A percentile compares a stretch with the other conserved stretches of the same genome.
phyloP scores from a whole-genome alignment of 1,140 invertebrate genomes.

The Platyscapa corneri region DNA sequence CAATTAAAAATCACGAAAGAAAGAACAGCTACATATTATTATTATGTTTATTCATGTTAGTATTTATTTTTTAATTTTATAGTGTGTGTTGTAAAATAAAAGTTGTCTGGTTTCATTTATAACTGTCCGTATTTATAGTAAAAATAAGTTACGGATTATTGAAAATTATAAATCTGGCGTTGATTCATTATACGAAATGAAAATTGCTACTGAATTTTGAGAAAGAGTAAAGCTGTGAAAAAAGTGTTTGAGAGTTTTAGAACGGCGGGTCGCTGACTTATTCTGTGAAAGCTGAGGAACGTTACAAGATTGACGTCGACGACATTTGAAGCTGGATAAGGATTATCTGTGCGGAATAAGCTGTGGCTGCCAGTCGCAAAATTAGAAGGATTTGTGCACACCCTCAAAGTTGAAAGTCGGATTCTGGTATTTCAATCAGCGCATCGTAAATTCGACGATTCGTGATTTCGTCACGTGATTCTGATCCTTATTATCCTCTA shows the following conservation, averaged over 20 bases:
- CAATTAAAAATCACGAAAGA: neutral
- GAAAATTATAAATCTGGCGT: neutral
- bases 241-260: neutral
- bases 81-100: neutral
- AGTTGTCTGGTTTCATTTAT: neutral
- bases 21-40: no score
- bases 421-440: neutral
- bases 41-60: no score
- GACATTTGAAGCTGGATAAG: neutral
- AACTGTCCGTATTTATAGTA: neutral
- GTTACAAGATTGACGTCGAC: constrained; percentile 16
- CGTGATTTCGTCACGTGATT: neutral
- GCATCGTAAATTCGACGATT: neutral
- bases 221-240: neutral
- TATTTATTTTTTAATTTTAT: no score
- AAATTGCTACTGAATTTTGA: neutral
- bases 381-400: constrained; percentile 6
- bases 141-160: neutral
- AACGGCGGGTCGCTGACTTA: neutral
- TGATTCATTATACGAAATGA: neutral
- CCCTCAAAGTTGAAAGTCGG: neutral
- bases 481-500: neutral
- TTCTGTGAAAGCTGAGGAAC: constrained; percentile 1
- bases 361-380: neutral
- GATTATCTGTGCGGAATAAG: constrained; percentile 4